Evolutionary conservation across 2,888 invertebrate genomes (phyloP).

Genomic region (Sminthurides aquaticus): DNA sequence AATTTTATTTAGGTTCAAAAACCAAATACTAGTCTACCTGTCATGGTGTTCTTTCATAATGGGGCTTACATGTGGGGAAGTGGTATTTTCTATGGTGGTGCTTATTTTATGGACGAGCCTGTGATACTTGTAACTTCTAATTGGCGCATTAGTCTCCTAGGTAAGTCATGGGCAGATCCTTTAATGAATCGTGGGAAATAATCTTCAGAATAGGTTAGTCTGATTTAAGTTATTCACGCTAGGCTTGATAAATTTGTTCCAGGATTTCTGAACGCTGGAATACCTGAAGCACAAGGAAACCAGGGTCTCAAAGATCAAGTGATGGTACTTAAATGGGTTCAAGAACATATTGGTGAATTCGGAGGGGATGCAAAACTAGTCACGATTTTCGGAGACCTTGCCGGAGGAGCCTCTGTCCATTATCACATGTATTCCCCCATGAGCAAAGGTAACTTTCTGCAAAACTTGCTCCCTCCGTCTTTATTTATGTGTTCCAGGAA

Average conservation of each 20-base stretch:
- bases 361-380: conserved; percentile 62
- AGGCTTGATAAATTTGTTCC: too few species aligned
- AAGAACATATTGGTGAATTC: conserved; percentile 76
- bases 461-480: too few species aligned
- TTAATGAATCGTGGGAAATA: too few species aligned
- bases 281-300: conserved; percentile 86
- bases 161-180: too few species aligned
- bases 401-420: conserved; percentile 17
- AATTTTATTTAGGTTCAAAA: conserved; percentile 4
- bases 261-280: conserved; percentile 76
- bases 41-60: conserved; percentile 31
- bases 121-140: conserved; percentile 17
- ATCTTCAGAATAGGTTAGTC: too few species aligned
- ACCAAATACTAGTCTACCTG: conserved; percentile 22
- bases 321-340: conserved; percentile 79
- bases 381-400: conserved; percentile 21
- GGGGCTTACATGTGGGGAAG: conserved; percentile 21
- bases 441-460: conserved; percentile 21
- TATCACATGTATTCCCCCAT: conserved; percentile 20
- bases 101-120: conserved; percentile 19
- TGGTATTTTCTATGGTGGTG: conserved; percentile 15
- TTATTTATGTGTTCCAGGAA: too few species aligned
- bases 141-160: conserved; percentile 9
- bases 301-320: conserved; percentile 88
- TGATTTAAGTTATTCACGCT: too few species aligned